Evolutionary conservation across 2,888 invertebrate genomes (phyloP).

Genomic region (Eupelmus urozonus): DNA sequence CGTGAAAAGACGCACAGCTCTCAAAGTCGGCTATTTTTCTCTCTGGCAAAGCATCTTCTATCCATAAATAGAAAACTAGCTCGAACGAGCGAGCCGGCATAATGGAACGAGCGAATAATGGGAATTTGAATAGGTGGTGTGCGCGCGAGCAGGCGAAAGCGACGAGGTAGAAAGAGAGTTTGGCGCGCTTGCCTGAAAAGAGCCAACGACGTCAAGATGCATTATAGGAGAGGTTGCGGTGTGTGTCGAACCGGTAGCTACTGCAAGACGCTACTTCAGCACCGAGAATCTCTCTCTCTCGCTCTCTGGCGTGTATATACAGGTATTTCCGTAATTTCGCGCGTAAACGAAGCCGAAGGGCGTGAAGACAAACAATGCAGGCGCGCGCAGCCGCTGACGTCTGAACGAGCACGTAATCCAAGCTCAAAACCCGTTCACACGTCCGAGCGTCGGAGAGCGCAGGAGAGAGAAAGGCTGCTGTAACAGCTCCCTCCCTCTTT

Average conservation of each 20-base stretch:
- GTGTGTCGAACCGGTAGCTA: background rate
- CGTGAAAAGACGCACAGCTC: background rate
- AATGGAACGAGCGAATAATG: constrained; percentile 36
- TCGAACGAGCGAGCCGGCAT: background rate
- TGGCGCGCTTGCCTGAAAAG: constrained; percentile 2
- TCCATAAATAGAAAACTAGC: constrained; percentile 16
- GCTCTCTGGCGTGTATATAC: background rate
- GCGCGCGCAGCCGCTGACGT: constrained; percentile 12
- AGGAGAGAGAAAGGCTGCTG: background rate
- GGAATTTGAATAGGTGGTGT: constrained; percentile 33
- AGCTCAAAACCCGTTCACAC: constrained; percentile 57
- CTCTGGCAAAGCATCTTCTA: constrained; percentile 2
- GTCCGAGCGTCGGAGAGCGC: constrained; percentile 31
- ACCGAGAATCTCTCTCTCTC: too few species aligned
- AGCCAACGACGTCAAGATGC: constrained; percentile 41
- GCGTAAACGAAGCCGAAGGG: constrained; percentile 45
- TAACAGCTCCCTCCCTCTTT: background rate
- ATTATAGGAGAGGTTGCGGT: constrained; percentile 4
- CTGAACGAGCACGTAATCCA: constrained; percentile 53
- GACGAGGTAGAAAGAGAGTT: background rate
- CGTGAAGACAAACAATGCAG: constrained; percentile 48
- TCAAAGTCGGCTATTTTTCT: background rate
- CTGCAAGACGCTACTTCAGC: background rate
- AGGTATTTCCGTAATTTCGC: constrained; percentile 42
- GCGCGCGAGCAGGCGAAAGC: background rate